Conservation (phyloP, 2,113 vertebrate genomes). For the Sphaerodactylus townsendi region DNA sequence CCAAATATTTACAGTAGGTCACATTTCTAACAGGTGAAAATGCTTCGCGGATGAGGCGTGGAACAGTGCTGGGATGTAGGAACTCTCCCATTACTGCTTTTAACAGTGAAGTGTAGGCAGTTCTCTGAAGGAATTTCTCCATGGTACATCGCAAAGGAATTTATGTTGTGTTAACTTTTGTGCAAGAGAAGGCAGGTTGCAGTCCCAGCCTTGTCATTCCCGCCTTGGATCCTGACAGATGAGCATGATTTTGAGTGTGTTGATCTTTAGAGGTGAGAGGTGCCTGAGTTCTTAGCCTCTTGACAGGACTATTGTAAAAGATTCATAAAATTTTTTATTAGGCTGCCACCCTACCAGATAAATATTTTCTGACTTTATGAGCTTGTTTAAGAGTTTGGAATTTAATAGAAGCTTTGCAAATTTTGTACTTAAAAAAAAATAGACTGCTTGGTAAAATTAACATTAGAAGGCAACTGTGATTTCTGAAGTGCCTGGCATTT, state of each 20-base stretch:
- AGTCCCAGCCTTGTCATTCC: slow-evolving; percentile 17
- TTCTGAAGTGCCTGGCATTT: slow-evolving; percentile 56
- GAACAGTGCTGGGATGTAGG: rapidly evolving
- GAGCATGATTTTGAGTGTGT: slow-evolving; percentile 9
- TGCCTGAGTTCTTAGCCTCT: slow-evolving; percentile 68
- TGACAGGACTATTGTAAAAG: slow-evolving; percentile 72
- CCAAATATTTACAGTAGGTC: background rate
- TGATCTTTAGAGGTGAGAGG: slow-evolving; percentile 60
- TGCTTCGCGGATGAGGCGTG: background rate
- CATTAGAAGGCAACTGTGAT: slow-evolving; percentile 43
- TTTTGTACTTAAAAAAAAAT: slow-evolving; percentile 49
- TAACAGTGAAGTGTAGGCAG: background rate
- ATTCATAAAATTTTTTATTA: slow-evolving; percentile 78
- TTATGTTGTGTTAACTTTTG: background rate
- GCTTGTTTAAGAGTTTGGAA: slow-evolving; percentile 68
- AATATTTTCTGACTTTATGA: slow-evolving; percentile 78
- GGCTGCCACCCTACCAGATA: slow-evolving; percentile 79
- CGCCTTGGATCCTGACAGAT: slow-evolving; percentile 8
- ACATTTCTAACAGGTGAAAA: rapidly evolving
- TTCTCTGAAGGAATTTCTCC: background rate
- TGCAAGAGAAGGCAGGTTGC: background rate
- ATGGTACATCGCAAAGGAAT: background rate
- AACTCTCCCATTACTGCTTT: rapidly evolving
- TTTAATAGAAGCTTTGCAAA: slow-evolving; percentile 75
- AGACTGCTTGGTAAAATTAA: slow-evolving; percentile 62